Conservation (phyloP, 2,113 vertebrate genomes). For the Alouatta palliata region DNA sequence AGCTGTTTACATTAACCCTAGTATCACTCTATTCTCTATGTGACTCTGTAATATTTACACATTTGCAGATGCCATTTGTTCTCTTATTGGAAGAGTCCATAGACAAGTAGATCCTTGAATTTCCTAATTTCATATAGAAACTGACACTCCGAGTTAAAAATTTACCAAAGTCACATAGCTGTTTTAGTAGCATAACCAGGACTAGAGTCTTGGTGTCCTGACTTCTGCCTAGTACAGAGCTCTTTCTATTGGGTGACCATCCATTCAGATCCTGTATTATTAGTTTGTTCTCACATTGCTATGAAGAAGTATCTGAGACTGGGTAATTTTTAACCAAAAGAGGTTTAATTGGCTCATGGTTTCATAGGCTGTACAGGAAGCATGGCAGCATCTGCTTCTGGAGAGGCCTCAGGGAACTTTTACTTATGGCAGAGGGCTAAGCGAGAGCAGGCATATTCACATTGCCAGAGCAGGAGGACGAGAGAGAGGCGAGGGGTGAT, state of each 20-base stretch:
- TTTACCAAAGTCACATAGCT: neutral
- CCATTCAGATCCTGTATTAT: neutral
- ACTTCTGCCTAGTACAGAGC: neutral
- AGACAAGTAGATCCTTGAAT: neutral
- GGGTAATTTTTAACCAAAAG: too few relatives aligned
- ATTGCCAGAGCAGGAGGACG: too few relatives aligned
- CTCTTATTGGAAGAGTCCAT: neutral
- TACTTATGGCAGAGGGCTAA: too few relatives aligned
- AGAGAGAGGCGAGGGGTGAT: too few relatives aligned
- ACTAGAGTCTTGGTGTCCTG: neutral
- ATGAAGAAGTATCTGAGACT: too few relatives aligned
- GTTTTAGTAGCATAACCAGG: neutral
- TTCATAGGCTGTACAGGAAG: too few relatives aligned
- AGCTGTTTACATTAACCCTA: neutral
- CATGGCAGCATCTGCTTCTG: too few relatives aligned
- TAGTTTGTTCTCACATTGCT: too few relatives aligned
- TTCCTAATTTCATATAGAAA: neutral
- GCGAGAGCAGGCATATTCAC: too few relatives aligned
- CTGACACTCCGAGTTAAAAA: neutral
- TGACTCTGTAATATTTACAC: neutral
- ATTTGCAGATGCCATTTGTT: neutral
- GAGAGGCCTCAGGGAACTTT: too few relatives aligned
- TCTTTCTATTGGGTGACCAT: neutral
- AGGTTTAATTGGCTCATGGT: too few relatives aligned
- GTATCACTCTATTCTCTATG: neutral